Evolutionary conservation across 1,140 invertebrate genomes (phyloP), one percentile per base, ranked within the genome.

Genomic region (Whitmania pigra): DNA sequence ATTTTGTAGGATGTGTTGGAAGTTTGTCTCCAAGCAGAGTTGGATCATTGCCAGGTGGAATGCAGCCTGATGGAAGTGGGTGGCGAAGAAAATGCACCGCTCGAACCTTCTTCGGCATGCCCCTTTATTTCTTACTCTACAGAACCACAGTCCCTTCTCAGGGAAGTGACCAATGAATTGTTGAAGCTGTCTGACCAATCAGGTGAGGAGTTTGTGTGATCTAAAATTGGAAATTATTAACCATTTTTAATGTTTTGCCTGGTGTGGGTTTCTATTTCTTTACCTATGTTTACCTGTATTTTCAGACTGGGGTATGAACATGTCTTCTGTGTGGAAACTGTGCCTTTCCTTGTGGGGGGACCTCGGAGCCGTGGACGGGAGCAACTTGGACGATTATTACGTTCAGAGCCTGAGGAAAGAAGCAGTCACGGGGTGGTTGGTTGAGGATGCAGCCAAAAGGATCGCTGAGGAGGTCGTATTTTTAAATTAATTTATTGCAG

Each of bases 361-460:
- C 57, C 22, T 25, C 18, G 57, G 29, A 25, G 57, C 11, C 15
- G 57, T 20, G 9, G 57, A 63, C 20, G 57, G 2, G 22, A 25
- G 54, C 25, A 57, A 25, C 25, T 25, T 5, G 9, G 57, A 63
- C 22, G 22, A 63, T 63, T 63, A 63, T 63, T 63, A 63, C 20
- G 29, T 31, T 57, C 80, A 84, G 3, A 84, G 86, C 78, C 80
- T 84, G 11, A 79, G 88, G 73, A 82, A 85, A 77, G 84, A 88
- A 75, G 86, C 86, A 0, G 79, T 89, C 17, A 85, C 86, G 53
- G 81, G 83, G 36, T 89, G 88, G 88, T 77, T 89, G 5, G 75
- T 78, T 22, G 72, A 77, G 9, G 75, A 76, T 15, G 77, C 76
- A 54, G 40, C 17, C 11, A 53, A 77, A 17, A 77, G 73, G 73